Base-by-base conservation (phyloP, 2,797 vertebrate genomes). In the Peromyscus attwateri region DNA sequence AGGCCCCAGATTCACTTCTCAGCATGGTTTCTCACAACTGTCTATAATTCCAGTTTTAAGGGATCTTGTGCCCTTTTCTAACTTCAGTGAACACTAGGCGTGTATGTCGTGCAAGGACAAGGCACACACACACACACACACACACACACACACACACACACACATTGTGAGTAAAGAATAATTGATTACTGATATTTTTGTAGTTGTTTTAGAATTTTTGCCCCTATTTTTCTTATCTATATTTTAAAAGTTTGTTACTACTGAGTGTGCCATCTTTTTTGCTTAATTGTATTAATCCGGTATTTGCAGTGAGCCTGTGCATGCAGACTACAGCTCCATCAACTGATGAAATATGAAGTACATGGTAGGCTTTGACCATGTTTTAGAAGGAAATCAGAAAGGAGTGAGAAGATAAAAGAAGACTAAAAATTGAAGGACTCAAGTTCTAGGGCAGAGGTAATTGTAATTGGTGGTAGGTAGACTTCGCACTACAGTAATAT, bases 181-280 rank as follows among this genome's bases (percentile, higher is more conserved):
- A 87, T 95, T 31, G 43, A 90, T 80, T 11, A 21, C 17, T 43
- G 75, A 76, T 11, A 25, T 73, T 75, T 92, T 14, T 68, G 87
- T 91, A 52, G 34, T 64, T 87, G 40, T 73, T 91, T 49, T 40
- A 73, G 13, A 92, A 46, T 46, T 73, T 92, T 90, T 46, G 81
- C 73, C 23, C 4, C 0, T 70, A 68, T 89, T 25, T 92, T 94
- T 75, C 46, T 95, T 91, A 79, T 52, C 73, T 84, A 16, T 40
- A 34, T 87, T 70, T 89, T 87, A 89, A 76, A 92, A 17, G 7
- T 93, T 95, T 90, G 46, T 64, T 34, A 92, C n/a, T 19, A 80
- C 57, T 62, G 2, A 43, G 81, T 84, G 17, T 92, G 19, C 14
- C 87, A 13, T 95, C 31, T 31, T 73, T 76, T 77, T 80, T 70